A percentile compares a stretch with the other conserved stretches of the same genome.
These are phyloP conservation scores for Ophion slaviceki DNA, from an alignment of 2,888 invertebrate genomes.

Conservation along the genomic window DNA sequence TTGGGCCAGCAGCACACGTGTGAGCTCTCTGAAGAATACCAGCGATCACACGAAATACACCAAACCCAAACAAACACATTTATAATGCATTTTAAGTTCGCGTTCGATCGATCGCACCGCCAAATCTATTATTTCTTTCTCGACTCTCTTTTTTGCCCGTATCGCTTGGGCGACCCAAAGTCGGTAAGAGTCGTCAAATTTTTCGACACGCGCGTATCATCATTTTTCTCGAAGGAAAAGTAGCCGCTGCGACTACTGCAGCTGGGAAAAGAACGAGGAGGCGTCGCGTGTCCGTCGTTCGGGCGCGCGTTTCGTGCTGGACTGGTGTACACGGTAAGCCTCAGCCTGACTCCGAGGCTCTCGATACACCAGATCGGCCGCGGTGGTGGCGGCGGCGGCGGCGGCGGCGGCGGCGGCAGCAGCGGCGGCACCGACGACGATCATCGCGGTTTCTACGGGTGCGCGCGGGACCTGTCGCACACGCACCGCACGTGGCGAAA, in stretches of 20 bases:
- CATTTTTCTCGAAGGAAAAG: too few species aligned
- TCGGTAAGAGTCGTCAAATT: too few species aligned
- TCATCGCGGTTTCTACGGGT: conserved; percentile 62
- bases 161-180: too few species aligned
- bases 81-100: background rate
- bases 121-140: background rate
- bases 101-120: conserved; percentile 6
- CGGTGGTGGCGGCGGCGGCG: conserved; percentile 20
- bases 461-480: conserved; percentile 33
- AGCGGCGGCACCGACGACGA: conserved; percentile 45
- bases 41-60: conserved; percentile 32
- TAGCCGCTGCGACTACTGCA: background rate
- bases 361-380: conserved; percentile 59
- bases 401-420: conserved; percentile 20
- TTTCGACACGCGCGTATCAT: too few species aligned
- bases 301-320: conserved; percentile 73
- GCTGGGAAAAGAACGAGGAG: conserved; percentile 61
- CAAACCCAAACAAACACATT: background rate
- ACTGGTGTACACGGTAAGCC: conserved; percentile 58
- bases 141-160: background rate
- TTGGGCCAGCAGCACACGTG: background rate
- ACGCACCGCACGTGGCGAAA: conserved; percentile 5
- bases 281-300: conserved; percentile 67
- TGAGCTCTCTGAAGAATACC: background rate
- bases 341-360: conserved; percentile 54